Evolutionary conservation across 2,797 vertebrate genomes (phyloP).

Genomic region (Malacoctenus gilli): DNA sequence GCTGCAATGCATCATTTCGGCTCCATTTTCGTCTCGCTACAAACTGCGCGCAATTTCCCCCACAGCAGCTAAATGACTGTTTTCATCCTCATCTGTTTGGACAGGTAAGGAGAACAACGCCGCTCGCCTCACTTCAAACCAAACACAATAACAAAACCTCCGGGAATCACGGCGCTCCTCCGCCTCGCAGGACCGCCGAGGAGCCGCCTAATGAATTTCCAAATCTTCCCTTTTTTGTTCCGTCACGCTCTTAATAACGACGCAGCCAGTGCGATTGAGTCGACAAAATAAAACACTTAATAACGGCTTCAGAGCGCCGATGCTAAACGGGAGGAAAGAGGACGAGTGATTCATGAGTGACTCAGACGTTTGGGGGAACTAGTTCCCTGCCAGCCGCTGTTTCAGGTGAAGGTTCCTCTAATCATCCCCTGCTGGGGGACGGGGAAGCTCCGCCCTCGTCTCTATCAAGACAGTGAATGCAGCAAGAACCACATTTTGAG

Average conservation of each 20-base stretch:
- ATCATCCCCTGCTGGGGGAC: no score
- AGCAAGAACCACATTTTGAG: no score
- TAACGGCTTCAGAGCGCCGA: neutral
- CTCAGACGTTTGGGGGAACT: no score
- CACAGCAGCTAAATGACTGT: conserved; percentile 1
- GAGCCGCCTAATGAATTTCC: neutral
- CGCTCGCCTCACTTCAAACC: neutral
- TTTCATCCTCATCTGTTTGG: neutral
- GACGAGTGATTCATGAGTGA: neutral
- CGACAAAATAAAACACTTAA: neutral
- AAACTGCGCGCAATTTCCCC: neutral
- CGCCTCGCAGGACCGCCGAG: neutral
- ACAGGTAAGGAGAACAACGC: neutral
- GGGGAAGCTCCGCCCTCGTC: no score
- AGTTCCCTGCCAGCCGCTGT: no score
- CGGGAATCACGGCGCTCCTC: neutral
- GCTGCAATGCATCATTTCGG: neutral
- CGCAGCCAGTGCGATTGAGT: no score
- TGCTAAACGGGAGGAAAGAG: neutral
- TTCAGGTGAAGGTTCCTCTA: no score
- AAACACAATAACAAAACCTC: neutral
- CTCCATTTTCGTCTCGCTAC: neutral
- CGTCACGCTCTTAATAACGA: neutral
- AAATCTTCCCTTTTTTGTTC: neutral
- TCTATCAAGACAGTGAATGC: no score